Evolutionary conservation across 2,797 vertebrate species (phyloP), one percentile per base, ranked within the genome.

Genomic region (Sarcoramphus papa): DNA sequence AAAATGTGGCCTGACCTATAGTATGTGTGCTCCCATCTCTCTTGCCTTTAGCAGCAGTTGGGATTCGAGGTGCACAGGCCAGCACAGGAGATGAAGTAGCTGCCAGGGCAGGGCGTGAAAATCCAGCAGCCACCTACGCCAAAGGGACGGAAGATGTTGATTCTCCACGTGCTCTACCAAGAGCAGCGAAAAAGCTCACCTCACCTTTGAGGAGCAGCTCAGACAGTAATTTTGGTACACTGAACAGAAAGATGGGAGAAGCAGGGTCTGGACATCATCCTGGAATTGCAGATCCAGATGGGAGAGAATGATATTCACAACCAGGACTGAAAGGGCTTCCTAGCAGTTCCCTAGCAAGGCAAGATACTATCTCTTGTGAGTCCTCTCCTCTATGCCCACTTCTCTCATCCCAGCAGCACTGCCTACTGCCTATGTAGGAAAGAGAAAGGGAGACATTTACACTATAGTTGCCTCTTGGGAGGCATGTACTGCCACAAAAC

Each of bases 71-170:
- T 2, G 2, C 6, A 16, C 16, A 62, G 16, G 6, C 23, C 28
- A 62, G 17, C 7, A 17, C 1, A 11, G 22, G 43, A 69, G n/a
- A 54, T 11, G 19, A 82, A 60, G 50, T 14, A 59, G 13, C 17
- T 69, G 41, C 31, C 15, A 82, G 24, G 22, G 13, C 4, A 70
- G 13, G 4, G 4, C 30, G 17, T 53, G 56, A 74, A 88, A 88
- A 90, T 68, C 31, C 37, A 85, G n/a, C n/a, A 57, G 15, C 6
- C 14, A 12, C 10, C 27, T 51, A 6, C 6, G 2, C 25, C 40
- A 56, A 69, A 76, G 27, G 20, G 53, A 59, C 1, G 4, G 21
- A 65, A 69, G 30, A 47, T 10, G 16, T 4, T 0, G 0, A 17
- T 76, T 73, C 27, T 57, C 27, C 40, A 33, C 5, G 3, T 12